These are phyloP conservation scores for Xiphophorus hellerii DNA, from an alignment of 2,113 vertebrate species.

Conservation along the genomic window DNA sequence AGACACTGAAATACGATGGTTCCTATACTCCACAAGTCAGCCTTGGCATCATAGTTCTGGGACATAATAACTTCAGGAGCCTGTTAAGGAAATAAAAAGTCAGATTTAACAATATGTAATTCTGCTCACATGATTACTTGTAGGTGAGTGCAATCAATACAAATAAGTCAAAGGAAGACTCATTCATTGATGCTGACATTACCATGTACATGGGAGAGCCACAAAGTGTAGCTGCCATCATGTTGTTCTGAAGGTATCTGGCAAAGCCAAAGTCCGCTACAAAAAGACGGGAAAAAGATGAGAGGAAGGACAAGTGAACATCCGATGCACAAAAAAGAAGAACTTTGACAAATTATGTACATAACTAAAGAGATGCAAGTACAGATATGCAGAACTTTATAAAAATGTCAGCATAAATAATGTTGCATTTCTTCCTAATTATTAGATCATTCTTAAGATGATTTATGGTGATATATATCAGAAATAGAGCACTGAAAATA, in stretches of 20 bases:
- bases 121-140: neutral
- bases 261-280: conserved; percentile 98
- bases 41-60: conserved; percentile 96
- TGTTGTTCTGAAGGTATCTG: conserved; percentile 96
- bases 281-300: neutral
- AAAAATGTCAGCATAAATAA: no score
- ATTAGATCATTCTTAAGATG: no score
- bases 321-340: no score
- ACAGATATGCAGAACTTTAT: no score
- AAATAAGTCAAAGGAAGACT: neutral
- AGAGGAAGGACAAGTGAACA: no score
- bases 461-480: no score
- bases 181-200: conserved; percentile 15
- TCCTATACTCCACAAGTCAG: conserved; percentile 98
- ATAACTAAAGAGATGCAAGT: neutral
- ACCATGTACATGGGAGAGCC: conserved; percentile 99
- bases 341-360: no score
- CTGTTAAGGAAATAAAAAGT: conserved; percentile 64
- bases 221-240: conserved; percentile 97
- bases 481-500: no score
- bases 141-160: neutral
- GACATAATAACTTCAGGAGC: conserved; percentile 99
- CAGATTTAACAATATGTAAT: neutral
- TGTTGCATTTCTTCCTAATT: no score
- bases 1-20: conserved; percentile 98